These are phyloP conservation scores for Eremophila alpestris DNA, from an alignment of 2,797 vertebrate genomes.

Conservation along the genomic window DNA sequence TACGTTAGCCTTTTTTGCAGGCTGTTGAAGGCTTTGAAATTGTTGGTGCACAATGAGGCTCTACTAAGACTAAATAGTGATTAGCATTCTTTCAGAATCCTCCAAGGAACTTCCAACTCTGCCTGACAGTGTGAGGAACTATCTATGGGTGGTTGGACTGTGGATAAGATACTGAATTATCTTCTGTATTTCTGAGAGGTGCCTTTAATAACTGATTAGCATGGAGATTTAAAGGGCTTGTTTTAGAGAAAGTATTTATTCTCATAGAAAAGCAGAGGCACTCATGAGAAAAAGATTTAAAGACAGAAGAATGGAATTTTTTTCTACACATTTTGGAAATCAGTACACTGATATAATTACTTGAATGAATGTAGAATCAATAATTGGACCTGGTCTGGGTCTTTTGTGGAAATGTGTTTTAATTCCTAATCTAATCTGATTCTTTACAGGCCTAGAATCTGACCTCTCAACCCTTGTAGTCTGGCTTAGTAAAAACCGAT, in stretches of 20 bases:
- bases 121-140: not conserved
- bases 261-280: not conserved
- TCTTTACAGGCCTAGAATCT: constrained; percentile 89
- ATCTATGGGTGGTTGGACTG: not conserved
- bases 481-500: constrained; percentile 97
- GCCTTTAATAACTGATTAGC: not conserved
- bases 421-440: constrained; percentile 65
- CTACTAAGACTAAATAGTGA: not conserved
- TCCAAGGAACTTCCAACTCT: not conserved
- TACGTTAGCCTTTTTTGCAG: not conserved
- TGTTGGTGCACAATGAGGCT: not conserved
- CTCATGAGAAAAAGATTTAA: not conserved
- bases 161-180: not conserved
- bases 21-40: not conserved
- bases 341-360: not conserved
- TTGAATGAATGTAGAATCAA: not conserved
- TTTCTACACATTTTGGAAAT: not conserved
- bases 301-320: not conserved
- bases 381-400: not conserved
- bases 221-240: not conserved
- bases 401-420: constrained; percentile 40
- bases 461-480: constrained; percentile 93
- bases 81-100: not conserved
- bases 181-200: not conserved
- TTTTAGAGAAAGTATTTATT: not conserved